Evolutionary conservation across 2,113 vertebrate genomes (phyloP), one percentile per base, ranked within the genome.

Genomic region (Syrrhaptes paradoxus): DNA sequence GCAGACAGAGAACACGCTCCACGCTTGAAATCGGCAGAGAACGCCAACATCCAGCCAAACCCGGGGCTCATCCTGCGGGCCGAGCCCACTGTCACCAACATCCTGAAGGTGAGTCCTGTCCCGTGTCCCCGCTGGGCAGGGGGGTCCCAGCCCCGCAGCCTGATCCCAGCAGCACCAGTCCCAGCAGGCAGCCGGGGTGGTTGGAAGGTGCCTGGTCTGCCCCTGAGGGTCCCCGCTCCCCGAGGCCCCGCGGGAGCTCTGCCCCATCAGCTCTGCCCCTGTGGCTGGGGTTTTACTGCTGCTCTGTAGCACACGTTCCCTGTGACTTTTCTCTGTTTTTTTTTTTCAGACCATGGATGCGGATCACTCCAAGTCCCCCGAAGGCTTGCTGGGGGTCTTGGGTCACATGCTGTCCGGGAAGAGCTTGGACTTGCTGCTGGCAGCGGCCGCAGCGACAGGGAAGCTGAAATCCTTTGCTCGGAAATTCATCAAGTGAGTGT

Each of bases 391-490:
- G 48, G 99, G 99, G 13, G 99, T 99, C 87, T 96, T 99, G 87
- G 99, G 99, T 36, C 99, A 99, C 97, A 99, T 99, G 99, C 96
- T 99, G 59, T 99, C 99, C 4, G 99, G 99, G 76, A 99, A 99
- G 97, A 99, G 99, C 91, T 97, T 99, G 90, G 99, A 99, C 77
- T 96, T 99, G 83, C 97, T 99, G 59, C 96, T 99, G 93, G 99
- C 99, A 9, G 99, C 99, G 0, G 99, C 99, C 1, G 99, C 99
- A 0, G 99, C 99, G 20, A 99, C 99, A 0, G 99, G 99, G 34
- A 99, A 99, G 78, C 98, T 99, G 84, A 99, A 99, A 93, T 99
- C 99, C 36, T 99, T 99, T 1, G 99, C 99, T 89, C 98, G 99
- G 71, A 99, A 99, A 94, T 99, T 99, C 68, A 99, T 99, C 94